Conservation (phyloP, 2,888 invertebrate genomes). For the Ethmia dodecea region DNA sequence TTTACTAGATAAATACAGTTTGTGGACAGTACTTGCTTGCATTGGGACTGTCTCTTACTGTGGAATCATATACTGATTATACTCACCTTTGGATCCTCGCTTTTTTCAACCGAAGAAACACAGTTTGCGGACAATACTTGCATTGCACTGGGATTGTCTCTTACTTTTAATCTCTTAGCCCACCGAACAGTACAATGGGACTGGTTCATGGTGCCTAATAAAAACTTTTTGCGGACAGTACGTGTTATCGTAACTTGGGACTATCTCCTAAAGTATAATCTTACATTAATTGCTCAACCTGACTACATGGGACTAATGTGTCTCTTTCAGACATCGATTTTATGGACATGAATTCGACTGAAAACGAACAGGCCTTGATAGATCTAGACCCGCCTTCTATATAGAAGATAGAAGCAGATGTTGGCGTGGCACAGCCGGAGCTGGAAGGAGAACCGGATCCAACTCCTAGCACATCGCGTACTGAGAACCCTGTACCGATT, state of each 20-base stretch:
- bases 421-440: no score
- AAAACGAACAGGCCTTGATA: neutral
- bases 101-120: no score
- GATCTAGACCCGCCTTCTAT: neutral
- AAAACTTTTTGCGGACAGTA: constrained; percentile 2
- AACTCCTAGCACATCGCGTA: neutral
- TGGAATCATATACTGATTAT: no score
- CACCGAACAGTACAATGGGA: constrained; percentile 2
- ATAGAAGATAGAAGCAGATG: no score
- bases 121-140: constrained; percentile 6
- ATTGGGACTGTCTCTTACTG: no score
- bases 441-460: neutral
- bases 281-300: neutral
- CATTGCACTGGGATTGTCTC: constrained; percentile 1
- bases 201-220: constrained; percentile 1
- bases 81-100: no score
- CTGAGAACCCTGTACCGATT: neutral
- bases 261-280: constrained; percentile 2
- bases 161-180: neutral
- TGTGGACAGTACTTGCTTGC: no score
- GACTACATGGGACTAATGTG: neutral
- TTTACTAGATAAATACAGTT: no score
- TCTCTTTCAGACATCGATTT: neutral
- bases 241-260: constrained; percentile 4
- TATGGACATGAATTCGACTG: neutral